Base-by-base conservation (phyloP, 2,113 vertebrate genomes). In the Eulemur macaco region DNA sequence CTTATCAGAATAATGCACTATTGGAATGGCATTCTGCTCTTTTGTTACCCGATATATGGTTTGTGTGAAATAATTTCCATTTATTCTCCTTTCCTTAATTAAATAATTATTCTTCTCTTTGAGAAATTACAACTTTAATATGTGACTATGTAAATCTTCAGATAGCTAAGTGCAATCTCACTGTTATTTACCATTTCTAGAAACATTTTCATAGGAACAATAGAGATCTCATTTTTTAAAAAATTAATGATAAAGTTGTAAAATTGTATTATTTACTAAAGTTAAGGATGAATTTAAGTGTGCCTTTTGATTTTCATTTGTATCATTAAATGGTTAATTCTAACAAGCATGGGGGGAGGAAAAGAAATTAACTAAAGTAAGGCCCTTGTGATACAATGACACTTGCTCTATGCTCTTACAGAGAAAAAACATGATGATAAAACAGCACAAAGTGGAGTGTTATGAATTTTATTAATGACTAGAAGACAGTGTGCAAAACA, bases 391-490 rank as follows among this genome's bases (percentile, higher is more conserved):
- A 99, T 99, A 99, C 99, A 99, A 99, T 99, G 99, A 99, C 99
- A 99, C 99, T 99, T 99, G 99, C 99, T 99, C 99, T 99, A 98
- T 99, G 98, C 99, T 99, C 99, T 99, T 99, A 99, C 98, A 98
- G 98, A 98, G 98, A 98, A 98, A 96, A 99, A 99, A 98, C 98
- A 98, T 71, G 98, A 99, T 99, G 99, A 99, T 99, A 99, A 99
- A 99, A 99, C 99, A 99, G 99, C 99, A 99, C 99, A 99, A 99
- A 99, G 99, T 99, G 99, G 99, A 99, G 99, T 99, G 98, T 99
- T 99, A 99, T 99, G 99, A 99, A 99, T 99, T 99, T 99, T 99
- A 99, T 99, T 99, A 99, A 99, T 99, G 99, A 99, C 99, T 99
- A 99, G 99, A 99, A 99, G 99, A 99, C 99, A 99, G 99, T 99